Conservation (phyloP, 2,888 invertebrate genomes). For the Sinelater perroti region DNA sequence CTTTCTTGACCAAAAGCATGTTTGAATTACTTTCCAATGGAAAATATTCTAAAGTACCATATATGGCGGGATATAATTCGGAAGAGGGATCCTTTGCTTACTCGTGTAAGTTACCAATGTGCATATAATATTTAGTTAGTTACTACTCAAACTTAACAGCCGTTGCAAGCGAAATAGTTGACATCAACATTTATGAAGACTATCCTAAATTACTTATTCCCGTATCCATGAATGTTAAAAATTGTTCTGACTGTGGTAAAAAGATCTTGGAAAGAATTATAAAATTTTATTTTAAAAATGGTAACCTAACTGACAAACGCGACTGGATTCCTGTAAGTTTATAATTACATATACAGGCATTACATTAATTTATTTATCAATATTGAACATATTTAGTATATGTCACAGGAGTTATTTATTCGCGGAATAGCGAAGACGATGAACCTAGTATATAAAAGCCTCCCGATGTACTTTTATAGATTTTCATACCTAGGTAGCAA, state of each 20-base stretch:
- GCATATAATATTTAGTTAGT: conserved; percentile 8
- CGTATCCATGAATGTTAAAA: conserved; percentile 18
- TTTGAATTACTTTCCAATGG: conserved; percentile 12
- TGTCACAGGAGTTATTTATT: conserved; percentile 25
- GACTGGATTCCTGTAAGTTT: conserved; percentile 25
- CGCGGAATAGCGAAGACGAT: conserved; percentile 19
- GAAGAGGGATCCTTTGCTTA: conserved; percentile 33
- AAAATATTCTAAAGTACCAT: conserved; percentile 17
- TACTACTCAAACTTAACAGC: too few species aligned
- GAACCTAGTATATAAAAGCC: conserved; percentile 1
- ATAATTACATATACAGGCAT: too few species aligned
- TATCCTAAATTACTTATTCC: conserved; percentile 12
- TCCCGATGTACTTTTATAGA: conserved; percentile 19
- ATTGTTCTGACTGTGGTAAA: neutral
- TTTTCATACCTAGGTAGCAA: conserved; percentile 17
- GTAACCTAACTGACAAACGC: conserved; percentile 9
- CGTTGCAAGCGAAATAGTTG: neutral
- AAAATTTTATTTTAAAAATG: conserved; percentile 10
- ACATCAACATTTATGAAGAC: conserved; percentile 11
- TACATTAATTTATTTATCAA: neutral
- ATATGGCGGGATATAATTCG: conserved; percentile 23
- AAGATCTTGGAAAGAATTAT: neutral
- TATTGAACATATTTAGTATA: conserved; percentile 13
- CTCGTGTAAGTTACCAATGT: conserved; percentile 11
- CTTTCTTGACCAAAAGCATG: conserved; percentile 18